Evolutionary conservation across 2,888 invertebrate species (phyloP), one percentile per base, ranked within the genome.

Genomic region (Coelopa pilipes): DNA sequence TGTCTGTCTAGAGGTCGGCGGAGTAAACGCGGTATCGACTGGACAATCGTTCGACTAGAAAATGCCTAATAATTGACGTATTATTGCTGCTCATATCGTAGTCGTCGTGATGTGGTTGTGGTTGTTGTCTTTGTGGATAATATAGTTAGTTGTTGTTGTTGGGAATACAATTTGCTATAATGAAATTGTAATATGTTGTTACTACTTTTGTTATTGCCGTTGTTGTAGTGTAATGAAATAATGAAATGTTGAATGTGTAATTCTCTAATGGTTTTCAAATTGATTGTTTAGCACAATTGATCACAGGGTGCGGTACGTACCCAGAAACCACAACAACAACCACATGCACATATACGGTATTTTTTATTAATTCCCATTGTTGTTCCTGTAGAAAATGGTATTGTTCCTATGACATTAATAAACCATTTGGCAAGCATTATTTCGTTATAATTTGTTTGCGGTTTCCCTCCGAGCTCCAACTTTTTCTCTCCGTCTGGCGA

Each of bases 231-330:
- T 24, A 59, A 21, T 21, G 21, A 65, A 46, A 46, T 65, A 65
- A 65, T 65, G 47, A 65, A 45, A 17, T 65, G 47, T 12, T 65
- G 65, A 65, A 65, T 47, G 47, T 65, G 65, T 65, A 65, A 65
- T 65, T 65, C 46, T 65, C 46, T 65, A 65, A 65, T 65, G 47
- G 65, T 47, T 47, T 65, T 47, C 17, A 17, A 65, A 65, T 17
- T 65, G 47, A 47, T 47, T 65, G 47, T 46, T 65, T 17, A 47
- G 17, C 19, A 11, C 34, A 65, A 24, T 24, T 24, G 19, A 63
- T n/a, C 10, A 46, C 63, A 45, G 45, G 45, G 45, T 63, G 34
- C 15, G 34, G 34, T 34, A 34, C 34, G 34, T 2, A 34, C 34
- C 34, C 34, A 34, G 34, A 34, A 34, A 7, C 34, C 34, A 34